A percentile compares a stretch with the other conserved stretches of the same genome.
Evolutionary conservation across 2,888 invertebrate species (phyloP).

Genomic region (Tholera decimalis): DNA sequence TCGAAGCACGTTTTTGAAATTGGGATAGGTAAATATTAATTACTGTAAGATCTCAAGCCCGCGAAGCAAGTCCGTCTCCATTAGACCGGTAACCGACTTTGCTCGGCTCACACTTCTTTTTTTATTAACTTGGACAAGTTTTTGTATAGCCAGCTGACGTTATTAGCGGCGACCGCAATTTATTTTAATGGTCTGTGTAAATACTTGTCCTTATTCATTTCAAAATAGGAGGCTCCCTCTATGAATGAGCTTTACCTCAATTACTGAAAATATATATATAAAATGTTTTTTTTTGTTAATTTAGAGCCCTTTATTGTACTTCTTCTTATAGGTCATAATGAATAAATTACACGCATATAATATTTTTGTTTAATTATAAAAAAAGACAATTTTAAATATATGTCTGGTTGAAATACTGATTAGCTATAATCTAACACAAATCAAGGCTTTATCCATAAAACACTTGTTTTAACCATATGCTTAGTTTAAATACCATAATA

Average conservation of each 20-base stretch:
- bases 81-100: conserved; percentile 60
- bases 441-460: too few species aligned
- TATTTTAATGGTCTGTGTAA: conserved; percentile 76
- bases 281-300: not conserved
- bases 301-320: not conserved
- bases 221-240: conserved; percentile 59
- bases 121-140: conserved; percentile 68
- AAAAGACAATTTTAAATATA: too few species aligned
- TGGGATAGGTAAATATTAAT: conserved; percentile 41
- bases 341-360: not conserved
- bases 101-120: conserved; percentile 53
- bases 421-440: too few species aligned
- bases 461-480: too few species aligned
- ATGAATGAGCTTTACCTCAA: conserved; percentile 36
- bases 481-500: too few species aligned
- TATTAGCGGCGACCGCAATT: conserved; percentile 73
- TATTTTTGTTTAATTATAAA: too few species aligned
- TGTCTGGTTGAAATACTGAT: too few species aligned
- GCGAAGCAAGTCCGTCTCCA: conserved; percentile 48
- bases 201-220: conserved; percentile 71
- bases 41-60: conserved; percentile 36
- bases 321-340: not conserved
- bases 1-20: conserved; percentile 17
- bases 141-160: conserved; percentile 76
- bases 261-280: not conserved